These are phyloP conservation scores for Pseudochromis fuscus DNA, from an alignment of 2,797 vertebrate genomes.

Conservation along the genomic window DNA sequence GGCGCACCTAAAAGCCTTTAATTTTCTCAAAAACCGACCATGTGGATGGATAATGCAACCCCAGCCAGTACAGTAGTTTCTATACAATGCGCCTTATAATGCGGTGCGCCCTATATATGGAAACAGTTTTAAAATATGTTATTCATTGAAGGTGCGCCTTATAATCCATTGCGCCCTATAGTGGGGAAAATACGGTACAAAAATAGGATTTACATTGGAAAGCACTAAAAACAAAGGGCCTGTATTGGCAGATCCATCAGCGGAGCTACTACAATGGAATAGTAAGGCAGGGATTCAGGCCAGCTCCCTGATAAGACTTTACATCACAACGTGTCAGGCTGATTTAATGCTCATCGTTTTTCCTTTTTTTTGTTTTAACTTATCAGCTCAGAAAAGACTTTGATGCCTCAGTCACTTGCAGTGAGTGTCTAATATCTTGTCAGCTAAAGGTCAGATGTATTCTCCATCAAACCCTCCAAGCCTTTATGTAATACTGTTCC, in stretches of 20 bases:
- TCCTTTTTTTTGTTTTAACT: neutral
- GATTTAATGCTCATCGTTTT: neutral
- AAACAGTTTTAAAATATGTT: too few species aligned
- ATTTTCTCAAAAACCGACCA: too few species aligned
- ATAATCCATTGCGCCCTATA: too few species aligned
- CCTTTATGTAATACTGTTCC: constrained; percentile 44
- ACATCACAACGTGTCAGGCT: constrained; percentile 1
- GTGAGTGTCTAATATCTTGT: constrained; percentile 7
- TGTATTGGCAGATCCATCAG: constrained; percentile 3
- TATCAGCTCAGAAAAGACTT: constrained; percentile 17
- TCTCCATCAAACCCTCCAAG: constrained; percentile 20
- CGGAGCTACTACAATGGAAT: neutral
- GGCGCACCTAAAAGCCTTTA: too few species aligned
- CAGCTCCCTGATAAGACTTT: constrained; percentile 4
- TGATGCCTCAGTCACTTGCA: constrained; percentile 20
- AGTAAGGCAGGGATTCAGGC: too few species aligned
- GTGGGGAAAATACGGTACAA: too few species aligned
- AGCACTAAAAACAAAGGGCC: neutral
- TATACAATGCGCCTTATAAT: too few species aligned
- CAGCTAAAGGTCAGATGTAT: constrained; percentile 40
- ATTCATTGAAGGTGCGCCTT: too few species aligned
- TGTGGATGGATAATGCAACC: too few species aligned
- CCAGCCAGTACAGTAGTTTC: too few species aligned
- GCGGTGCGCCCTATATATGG: too few species aligned
- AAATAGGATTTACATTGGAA: constrained; percentile 3